Base-by-base conservation (phyloP, 2,888 invertebrate species). In the Coremacera marginata region DNA sequence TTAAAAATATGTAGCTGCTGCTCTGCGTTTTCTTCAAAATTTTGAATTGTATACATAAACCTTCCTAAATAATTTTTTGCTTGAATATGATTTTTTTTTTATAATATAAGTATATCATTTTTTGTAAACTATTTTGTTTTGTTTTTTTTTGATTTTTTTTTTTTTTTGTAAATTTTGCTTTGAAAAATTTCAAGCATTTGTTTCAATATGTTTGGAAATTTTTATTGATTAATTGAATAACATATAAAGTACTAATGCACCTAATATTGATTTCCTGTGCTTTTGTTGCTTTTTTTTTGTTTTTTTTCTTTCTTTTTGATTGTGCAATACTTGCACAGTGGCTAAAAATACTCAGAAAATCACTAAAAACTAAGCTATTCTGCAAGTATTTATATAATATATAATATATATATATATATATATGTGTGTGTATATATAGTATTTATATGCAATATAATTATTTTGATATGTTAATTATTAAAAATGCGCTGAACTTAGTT, bases 391-490 rank as follows among this genome's bases (percentile, higher is more conserved):
- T 60, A 67, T 44, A 49, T 67, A 67, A 4, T 67, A 44, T 22
- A 0, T 11, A 27, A 14, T 60, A 16, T 22, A 9, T 14, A 27
- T 22, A 60, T 60, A 60, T 71, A 57, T 55, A 55, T 57, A 57
- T 71, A 37, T 71, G 16, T 37, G 22, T 65, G 8, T 34, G 19
- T 44, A 65, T 25, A 74, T 65, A 74, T 74, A 65, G n/a, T n/a
- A n/a, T 74, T 74, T 74, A 55, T 75, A 70, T 62, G 49, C 52
- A 73, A 70, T 75, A 75, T 75, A 75, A 75, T 70, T 57, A 75
- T 70, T 75, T 70, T 75, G 55, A 70, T 75, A 75, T 75, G 75
- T 75, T 68, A 70, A 62, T 62, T 70, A 70, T 75, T 75, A 49
- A 75, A 75, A 75, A 75, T 70, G 68, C 75, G 75, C 70, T 62